Evolutionary conservation across 2,888 invertebrate species (phyloP).

Genomic region (Microdon myrmicae): DNA sequence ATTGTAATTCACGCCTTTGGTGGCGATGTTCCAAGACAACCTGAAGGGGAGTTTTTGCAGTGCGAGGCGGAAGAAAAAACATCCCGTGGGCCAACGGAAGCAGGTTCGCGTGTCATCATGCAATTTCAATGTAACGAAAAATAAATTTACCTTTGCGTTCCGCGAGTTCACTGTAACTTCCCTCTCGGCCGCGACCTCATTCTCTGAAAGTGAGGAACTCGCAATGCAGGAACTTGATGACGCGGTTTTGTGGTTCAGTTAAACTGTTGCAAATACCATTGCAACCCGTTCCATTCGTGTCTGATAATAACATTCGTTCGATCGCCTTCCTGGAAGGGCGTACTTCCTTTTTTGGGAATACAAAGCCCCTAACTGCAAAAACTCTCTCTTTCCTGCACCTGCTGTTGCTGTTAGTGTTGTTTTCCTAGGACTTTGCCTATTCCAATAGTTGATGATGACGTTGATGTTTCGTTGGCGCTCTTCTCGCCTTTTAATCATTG

Average conservation of each 20-base stretch:
- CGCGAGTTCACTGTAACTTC: slow-evolving; percentile 2
- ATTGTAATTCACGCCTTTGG: slow-evolving; percentile 41
- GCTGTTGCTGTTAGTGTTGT: no score
- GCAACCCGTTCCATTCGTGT: no score
- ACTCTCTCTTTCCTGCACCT: no score
- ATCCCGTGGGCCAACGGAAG: slow-evolving; percentile 23
- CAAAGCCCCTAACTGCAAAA: no score
- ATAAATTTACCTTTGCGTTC: slow-evolving; percentile 27
- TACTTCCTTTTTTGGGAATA: no score
- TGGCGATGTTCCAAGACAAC: slow-evolving; percentile 36
- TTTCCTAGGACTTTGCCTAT: no score
- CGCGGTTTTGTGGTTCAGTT: slow-evolving; percentile 12
- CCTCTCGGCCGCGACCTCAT: not conserved
- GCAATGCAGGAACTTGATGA: slow-evolving; percentile 18
- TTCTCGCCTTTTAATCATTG: not conserved
- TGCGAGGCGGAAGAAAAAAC: slow-evolving; percentile 1
- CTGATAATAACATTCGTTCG: no score
- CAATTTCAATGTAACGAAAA: slow-evolving; percentile 62
- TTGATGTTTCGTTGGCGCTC: slow-evolving; percentile 5
- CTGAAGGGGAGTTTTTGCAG: no score
- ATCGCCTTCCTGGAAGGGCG: no score
- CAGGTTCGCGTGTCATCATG: slow-evolving; percentile 65
- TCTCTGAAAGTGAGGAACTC: not conserved
- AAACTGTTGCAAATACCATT: slow-evolving; percentile 1
- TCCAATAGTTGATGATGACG: no score